Base-by-base conservation (phyloP, 2,113 vertebrate genomes). In the Xenopus tropicalis region DNA sequence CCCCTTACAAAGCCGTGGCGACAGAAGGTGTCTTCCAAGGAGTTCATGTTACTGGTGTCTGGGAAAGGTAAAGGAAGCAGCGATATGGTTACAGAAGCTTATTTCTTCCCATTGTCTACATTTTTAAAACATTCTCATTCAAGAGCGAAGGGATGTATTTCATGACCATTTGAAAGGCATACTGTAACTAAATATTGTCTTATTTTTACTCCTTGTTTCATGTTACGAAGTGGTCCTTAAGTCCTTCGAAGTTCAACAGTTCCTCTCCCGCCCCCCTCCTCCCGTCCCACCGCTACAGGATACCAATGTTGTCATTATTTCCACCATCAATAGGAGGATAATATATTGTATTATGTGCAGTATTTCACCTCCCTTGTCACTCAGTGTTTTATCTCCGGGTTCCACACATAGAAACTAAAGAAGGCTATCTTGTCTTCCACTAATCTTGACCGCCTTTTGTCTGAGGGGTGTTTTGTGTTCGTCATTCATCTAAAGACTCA, bases 1-100 rank as follows among this genome's bases (percentile, higher is more conserved):
- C 88, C 73, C 21, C 71, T 78, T 6, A 86, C 86, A 92, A 89
- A 88, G 84, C 79, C 43, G 87, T 87, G 93, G 88, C 95, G 95
- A 97, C 95, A 97, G 94, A 93, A 93, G 93, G 93, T 94, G 95
- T 98, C 95, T 96, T 97, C 93, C 91, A 95, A 96, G 95, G 88
- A 96, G 95, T 96, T 98, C 95, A 95, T 91, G 70, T 98, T 98
- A 96, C 95, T 70, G 82, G 78, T 84, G 78, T 79, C 84, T 89
- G 93, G 89, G 89, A 94, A 93, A 94, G 93, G 46, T 13, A 48
- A 14, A 94, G 92, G 43, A 42, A 11, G 89, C 29, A 91, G 91
- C 87, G 94, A 93, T 94, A 93, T 88, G 92, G 94, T 98, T 95
- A 94, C 93, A 90, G 87, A 89, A 14, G 3, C 88, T 86, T 85